Evolutionary conservation across 2,888 invertebrate genomes (phyloP).

Genomic region (Papilio elwesi): DNA sequence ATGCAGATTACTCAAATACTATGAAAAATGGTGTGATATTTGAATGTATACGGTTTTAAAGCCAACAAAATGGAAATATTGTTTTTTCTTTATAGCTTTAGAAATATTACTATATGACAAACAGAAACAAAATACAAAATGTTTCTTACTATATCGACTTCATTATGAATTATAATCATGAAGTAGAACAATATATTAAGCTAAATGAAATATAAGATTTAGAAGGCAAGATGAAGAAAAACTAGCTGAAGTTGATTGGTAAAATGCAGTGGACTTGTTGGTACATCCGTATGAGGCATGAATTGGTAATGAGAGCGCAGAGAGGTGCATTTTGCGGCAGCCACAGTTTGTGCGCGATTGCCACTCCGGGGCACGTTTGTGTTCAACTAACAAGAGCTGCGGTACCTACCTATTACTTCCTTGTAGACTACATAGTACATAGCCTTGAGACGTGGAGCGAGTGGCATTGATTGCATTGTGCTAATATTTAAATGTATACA

Average conservation of each 20-base stretch:
- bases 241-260: conserved; percentile 54
- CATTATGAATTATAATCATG: background rate
- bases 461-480: conserved; percentile 14
- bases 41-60: too few relatives aligned
- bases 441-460: conserved; percentile 40
- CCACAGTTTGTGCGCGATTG: conserved; percentile 48
- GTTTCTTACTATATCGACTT: too few relatives aligned
- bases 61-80: too few relatives aligned
- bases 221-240: conserved; percentile 42
- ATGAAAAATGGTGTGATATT: too few relatives aligned
- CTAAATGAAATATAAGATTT: conserved; percentile 17
- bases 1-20: too few relatives aligned
- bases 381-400: conserved; percentile 49
- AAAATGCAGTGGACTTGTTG: conserved; percentile 53
- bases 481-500: background rate
- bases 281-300: conserved; percentile 61
- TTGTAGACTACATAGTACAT: conserved; percentile 39
- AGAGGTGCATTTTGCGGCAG: conserved; percentile 61
- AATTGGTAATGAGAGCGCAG: conserved; percentile 66
- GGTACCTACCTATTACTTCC: conserved; percentile 46
- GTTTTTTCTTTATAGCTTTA: too few relatives aligned
- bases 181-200: background rate
- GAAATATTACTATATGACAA: too few relatives aligned
- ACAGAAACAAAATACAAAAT: too few relatives aligned
- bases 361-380: conserved; percentile 47